Evolutionary conservation across 2,888 invertebrate species (phyloP), one percentile per base, ranked within the genome.

Genomic region (Brassicogethes aeneus): DNA sequence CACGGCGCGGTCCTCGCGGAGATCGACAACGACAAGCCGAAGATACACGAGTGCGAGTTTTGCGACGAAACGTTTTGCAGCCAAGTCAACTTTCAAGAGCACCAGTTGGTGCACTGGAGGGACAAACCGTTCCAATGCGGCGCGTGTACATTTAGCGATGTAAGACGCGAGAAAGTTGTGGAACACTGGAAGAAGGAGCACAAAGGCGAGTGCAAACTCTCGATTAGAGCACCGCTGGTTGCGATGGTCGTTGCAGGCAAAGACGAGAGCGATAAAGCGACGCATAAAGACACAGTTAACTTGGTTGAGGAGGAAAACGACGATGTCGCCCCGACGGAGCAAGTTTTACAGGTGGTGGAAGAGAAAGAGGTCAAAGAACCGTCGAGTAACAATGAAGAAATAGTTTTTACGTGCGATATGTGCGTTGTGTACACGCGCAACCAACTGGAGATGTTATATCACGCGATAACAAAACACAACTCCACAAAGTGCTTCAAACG

Each of bases 21-120:
- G 35, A 33, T 32, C 17, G 37, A 37, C 3, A 1, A 37, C 12
- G 14, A 32, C 16, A 17, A 2, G 12, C 34, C 43, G 16, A 40
- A 38, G 3, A 41, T 39, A 16, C 39, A 45, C 7, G 16, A 17
- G 10, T 49, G 50, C 37, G 31, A 39, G n/a, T 43, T 40, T 34
- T 52, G 55, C 42, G 42, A 41, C n/a, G 47, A 45, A 29, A 53
- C 52, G 42, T 55, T 48, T 40, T 49, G 51, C 47, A 38, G 57
- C 34, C 32, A 41, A 3, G 51, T 52, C 12, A 53, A 56, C 10
- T 37, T 71, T n/a, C 61, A 59, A 12, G 59, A 63, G 33, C 77
- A 77, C 51, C 54, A 69, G 3, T 54, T 69, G 17, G 57, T 64
- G 2, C 77, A 77, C 54, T 73, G 69, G 64, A 61, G 64, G 2